Conservation (phyloP, 92 coral and sea anemone species). For the Diadumene lineata region DNA sequence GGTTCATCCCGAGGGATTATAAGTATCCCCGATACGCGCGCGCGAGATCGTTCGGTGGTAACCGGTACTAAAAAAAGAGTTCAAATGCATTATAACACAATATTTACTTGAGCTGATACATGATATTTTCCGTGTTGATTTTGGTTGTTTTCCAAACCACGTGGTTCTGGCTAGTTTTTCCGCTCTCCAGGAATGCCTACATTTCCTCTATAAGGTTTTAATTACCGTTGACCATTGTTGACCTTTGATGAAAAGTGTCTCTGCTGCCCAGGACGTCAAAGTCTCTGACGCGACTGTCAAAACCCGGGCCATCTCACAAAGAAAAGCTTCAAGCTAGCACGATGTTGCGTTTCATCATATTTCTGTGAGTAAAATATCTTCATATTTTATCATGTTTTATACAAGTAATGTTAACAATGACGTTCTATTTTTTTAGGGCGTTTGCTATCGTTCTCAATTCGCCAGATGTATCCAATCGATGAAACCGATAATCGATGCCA, state of each 20-base stretch:
- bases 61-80: neutral
- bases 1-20: slow-evolving; percentile 22
- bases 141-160: slow-evolving; percentile 29
- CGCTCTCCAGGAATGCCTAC: slow-evolving; percentile 30
- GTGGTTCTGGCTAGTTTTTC: slow-evolving; percentile 3
- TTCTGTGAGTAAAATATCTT: neutral
- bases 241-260: slow-evolving; percentile 26
- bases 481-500: slow-evolving; percentile 4
- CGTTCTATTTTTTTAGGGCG: slow-evolving; percentile 3
- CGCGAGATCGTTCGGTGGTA: neutral
- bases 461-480: slow-evolving; percentile 4
- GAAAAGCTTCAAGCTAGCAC: neutral
- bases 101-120: neutral
- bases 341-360: neutral
- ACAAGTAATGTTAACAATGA: neutral
- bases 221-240: no score
- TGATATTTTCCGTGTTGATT: neutral
- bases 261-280: slow-evolving; percentile 18
- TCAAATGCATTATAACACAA: neutral
- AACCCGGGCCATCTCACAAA: neutral
- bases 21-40: slow-evolving; percentile 14
- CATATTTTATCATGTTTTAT: neutral
- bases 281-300: slow-evolving; percentile 14
- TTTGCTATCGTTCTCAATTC: neutral
- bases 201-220: slow-evolving; percentile 30